Evolutionary conservation across 2,113 vertebrate species (phyloP), one percentile per base, ranked within the genome.

Genomic region (Aptenodytes patagonicus): DNA sequence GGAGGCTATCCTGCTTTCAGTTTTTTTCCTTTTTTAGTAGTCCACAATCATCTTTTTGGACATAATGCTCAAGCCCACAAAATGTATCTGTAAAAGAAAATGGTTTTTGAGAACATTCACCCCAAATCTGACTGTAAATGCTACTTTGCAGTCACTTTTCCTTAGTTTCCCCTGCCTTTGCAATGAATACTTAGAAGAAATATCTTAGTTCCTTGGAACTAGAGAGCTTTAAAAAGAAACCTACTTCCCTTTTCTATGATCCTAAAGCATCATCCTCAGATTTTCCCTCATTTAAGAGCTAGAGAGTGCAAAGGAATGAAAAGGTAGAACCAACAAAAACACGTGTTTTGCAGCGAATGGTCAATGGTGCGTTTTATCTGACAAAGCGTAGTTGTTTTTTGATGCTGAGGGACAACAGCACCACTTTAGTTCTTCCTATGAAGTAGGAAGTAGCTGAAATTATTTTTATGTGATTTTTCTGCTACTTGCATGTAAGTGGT

Each of bases 391-490:
- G 22, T 17, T 76, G 70, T 92, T 91, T 54, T 89, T 80, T 79
- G 36, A 73, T 6, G 29, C 17, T 66, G 83, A 78, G 55, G 49
- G 58, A 58, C 40, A 79, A 22, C 15, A 66, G 38, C 49, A 52
- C 6, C n/a, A 44, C 58, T 80, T 88, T 13, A 25, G 29, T 40
- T 88, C 71, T 66, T 87, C 49, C 31, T 34, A 40, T 22, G 83
- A 87, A 77, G 49, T 51, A 73, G 75, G 57, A 93, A 91, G 64
- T 21, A 88, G 57, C 10, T 51, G 31, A 86, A 89, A 80, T 52
- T 77, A 55, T 75, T 91, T 94, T 92, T 18, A 73, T 62, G 58
- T 79, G 38, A 38, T 91, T 96, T 97, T 93, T 51, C 40, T 64
- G 20, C 80, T 93, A 20, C 70, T 82, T 90, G 28, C 6, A 7